These are phyloP conservation scores for Pithys albifrons DNA, from an alignment of 2,113 vertebrate species.

Conservation along the genomic window DNA sequence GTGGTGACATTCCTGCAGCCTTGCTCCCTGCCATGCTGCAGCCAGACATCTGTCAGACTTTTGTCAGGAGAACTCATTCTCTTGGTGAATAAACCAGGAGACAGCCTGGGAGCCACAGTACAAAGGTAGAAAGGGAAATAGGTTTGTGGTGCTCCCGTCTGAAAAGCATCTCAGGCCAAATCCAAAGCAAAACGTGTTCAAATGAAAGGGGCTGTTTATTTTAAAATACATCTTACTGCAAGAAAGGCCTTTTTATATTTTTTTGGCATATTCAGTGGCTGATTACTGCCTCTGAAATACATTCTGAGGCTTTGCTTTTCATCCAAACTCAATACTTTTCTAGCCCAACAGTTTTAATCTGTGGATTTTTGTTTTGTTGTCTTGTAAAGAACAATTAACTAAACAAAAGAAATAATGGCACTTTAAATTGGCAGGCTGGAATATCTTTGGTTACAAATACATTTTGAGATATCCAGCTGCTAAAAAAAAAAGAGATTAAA, in stretches of 20 bases:
- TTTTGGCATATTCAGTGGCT: background rate
- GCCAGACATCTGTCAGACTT: background rate
- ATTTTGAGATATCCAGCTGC: background rate
- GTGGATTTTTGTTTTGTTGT: background rate
- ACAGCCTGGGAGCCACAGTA: background rate
- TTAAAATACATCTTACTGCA: background rate
- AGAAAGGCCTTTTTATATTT: slow-evolving; percentile 38
- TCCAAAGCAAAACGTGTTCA: slow-evolving; percentile 8
- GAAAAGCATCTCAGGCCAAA: background rate
- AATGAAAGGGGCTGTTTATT: background rate
- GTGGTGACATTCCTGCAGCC: background rate
- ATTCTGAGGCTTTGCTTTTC: background rate
- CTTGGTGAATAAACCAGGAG: background rate
- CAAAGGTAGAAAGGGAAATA: background rate
- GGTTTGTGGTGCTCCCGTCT: background rate
- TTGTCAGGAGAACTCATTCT: background rate
- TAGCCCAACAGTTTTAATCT: background rate
- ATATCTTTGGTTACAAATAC: background rate
- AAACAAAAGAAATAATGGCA: background rate
- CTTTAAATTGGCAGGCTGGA: background rate
- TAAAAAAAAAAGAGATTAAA: background rate
- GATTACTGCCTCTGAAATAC: slow-evolving; percentile 9
- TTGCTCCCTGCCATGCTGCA: background rate
- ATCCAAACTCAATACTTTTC: background rate
- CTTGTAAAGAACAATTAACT: background rate